A percentile compares a stretch with the other conserved stretches of the same genome.
These are phyloP conservation scores for Athalia rosae DNA, from an alignment of 2,888 invertebrate genomes.

Conservation along the genomic window DNA sequence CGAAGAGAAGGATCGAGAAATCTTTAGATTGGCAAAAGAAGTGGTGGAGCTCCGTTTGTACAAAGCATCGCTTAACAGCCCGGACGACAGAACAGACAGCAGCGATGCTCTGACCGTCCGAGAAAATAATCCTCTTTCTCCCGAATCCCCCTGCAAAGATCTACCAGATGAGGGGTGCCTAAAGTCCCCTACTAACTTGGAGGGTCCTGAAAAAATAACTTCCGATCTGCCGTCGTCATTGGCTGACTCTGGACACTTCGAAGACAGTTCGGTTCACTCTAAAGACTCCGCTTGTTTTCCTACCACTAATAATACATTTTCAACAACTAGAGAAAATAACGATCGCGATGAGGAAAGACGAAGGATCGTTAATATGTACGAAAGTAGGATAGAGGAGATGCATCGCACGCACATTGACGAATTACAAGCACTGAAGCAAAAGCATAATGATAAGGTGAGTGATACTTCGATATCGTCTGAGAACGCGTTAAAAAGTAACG, in stretches of 20 bases:
- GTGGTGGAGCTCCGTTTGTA: slow-evolving; percentile 87
- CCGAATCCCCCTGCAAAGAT: slow-evolving; percentile 75
- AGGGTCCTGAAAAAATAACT: slow-evolving; percentile 73
- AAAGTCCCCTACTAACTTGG: slow-evolving; percentile 72
- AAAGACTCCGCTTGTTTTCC: slow-evolving; percentile 80
- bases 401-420: slow-evolving; percentile 80
- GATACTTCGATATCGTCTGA: slow-evolving; percentile 11
- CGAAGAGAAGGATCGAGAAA: slow-evolving; percentile 89
- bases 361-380: slow-evolving; percentile 82
- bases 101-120: slow-evolving; percentile 85
- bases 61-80: slow-evolving; percentile 86
- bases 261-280: slow-evolving; percentile 87
- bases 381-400: slow-evolving; percentile 85
- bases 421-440: slow-evolving; percentile 85
- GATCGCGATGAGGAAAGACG: slow-evolving; percentile 81
- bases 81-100: slow-evolving; percentile 87
- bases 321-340: slow-evolving; percentile 36
- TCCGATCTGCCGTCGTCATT: slow-evolving; percentile 84
- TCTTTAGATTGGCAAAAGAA: slow-evolving; percentile 84
- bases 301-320: slow-evolving; percentile 52
- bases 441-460: slow-evolving; percentile 82
- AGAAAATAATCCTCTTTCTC: slow-evolving; percentile 79
- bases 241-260: slow-evolving; percentile 91
- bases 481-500: not conserved
- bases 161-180: slow-evolving; percentile 73